Evolutionary conservation across 2,113 vertebrate species (phyloP).

Genomic region (Deroptyus accipitrinus): DNA sequence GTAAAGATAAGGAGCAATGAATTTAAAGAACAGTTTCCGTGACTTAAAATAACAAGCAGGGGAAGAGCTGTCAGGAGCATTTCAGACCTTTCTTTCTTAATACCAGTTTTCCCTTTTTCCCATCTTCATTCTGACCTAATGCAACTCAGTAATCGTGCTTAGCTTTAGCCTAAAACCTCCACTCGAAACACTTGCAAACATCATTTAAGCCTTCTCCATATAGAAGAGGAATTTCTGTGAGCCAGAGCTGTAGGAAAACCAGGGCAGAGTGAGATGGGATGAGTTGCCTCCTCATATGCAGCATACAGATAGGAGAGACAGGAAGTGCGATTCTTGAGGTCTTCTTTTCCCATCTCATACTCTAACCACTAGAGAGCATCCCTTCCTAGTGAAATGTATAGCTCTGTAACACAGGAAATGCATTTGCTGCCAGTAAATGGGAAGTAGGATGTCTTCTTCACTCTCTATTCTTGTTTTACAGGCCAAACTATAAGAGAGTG

Average conservation of each 20-base stretch:
- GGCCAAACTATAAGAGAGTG: background rate
- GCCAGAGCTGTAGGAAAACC: background rate
- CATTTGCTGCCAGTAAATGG: background rate
- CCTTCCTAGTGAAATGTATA: slow-evolving; percentile 49
- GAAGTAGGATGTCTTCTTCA: slow-evolving; percentile 30
- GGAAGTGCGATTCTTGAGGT: background rate
- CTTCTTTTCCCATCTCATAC: background rate
- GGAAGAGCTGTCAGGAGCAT: background rate
- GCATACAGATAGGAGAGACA: background rate
- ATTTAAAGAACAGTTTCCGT: background rate
- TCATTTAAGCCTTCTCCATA: background rate
- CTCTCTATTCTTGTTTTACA: slow-evolving; percentile 14
- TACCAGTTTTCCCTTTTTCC: background rate
- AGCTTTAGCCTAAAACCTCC: background rate
- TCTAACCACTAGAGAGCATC: slow-evolving; percentile 68
- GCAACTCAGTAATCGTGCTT: background rate
- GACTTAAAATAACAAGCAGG: background rate
- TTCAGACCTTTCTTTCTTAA: background rate
- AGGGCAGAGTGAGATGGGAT: background rate
- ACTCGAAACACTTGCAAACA: background rate
- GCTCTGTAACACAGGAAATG: slow-evolving; percentile 35
- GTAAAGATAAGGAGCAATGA: slow-evolving; percentile 43
- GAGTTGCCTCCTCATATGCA: background rate
- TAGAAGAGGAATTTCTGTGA: background rate
- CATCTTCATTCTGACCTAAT: background rate